phyloP scores from a whole-genome alignment of 2,888 invertebrate genomes.

The Exocentrus adspersus region DNA sequence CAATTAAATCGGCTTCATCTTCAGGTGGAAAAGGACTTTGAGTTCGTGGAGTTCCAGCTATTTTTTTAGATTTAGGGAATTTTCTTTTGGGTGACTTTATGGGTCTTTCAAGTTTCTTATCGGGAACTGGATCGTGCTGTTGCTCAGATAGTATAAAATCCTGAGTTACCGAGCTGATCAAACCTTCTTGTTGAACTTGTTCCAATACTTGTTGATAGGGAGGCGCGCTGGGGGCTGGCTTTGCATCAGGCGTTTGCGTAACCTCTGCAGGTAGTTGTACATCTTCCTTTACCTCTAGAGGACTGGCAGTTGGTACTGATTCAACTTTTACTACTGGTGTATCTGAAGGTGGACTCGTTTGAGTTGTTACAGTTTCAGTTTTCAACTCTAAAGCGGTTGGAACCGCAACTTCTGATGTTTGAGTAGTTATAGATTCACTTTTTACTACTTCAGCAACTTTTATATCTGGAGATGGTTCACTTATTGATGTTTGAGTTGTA shows the following conservation, averaged over 20 bases:
- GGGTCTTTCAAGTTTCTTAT: slow-evolving; percentile 19
- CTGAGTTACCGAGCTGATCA: slow-evolving; percentile 27
- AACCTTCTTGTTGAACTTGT: slow-evolving; percentile 13
- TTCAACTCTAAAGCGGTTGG: slow-evolving; percentile 8
- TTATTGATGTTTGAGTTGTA: slow-evolving; percentile 51
- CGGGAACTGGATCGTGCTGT: slow-evolving; percentile 20
- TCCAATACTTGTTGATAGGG: slow-evolving; percentile 12
- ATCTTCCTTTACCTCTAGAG: background rate
- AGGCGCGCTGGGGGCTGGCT: slow-evolving; percentile 13
- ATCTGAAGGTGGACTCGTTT: background rate
- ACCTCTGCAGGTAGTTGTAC: background rate
- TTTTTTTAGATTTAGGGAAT: slow-evolving; percentile 34
- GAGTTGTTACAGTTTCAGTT: slow-evolving; percentile 25
- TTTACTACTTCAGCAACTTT: background rate
- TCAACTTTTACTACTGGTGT: background rate
- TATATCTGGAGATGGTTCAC: slow-evolving; percentile 1
- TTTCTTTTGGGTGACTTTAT: slow-evolving; percentile 37
- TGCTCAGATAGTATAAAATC: slow-evolving; percentile 41
- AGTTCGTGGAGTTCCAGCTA: slow-evolving; percentile 35
- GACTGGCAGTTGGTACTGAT: background rate
- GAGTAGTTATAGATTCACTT: slow-evolving; percentile 14
- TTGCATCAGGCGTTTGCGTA: background rate
- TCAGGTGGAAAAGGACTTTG: slow-evolving; percentile 34
- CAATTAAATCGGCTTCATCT: slow-evolving; percentile 24
- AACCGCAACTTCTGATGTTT: background rate